Conservation (phyloP, 2,113 vertebrate species). For the Neoarius graeffei region DNA sequence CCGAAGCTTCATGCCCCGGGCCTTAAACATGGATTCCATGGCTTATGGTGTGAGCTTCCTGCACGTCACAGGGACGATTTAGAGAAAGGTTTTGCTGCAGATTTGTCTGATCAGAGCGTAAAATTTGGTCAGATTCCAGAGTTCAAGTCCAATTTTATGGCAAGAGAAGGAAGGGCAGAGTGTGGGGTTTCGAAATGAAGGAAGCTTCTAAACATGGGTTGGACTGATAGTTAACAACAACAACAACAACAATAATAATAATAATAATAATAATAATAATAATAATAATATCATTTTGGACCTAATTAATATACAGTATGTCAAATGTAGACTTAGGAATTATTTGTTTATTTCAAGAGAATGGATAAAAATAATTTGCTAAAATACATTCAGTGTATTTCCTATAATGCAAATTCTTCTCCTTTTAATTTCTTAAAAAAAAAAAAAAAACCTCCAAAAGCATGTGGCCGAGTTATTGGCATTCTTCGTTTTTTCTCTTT, state of each 20-base stretch:
- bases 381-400: too few species aligned
- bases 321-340: too few species aligned
- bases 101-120: not conserved
- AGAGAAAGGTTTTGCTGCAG: not conserved
- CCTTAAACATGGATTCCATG: slow-evolving; percentile 40
- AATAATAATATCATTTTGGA: too few species aligned
- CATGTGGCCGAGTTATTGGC: too few species aligned
- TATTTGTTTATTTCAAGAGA: too few species aligned
- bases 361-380: too few species aligned
- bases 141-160: not conserved
- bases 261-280: not conserved
- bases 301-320: too few species aligned
- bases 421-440: too few species aligned
- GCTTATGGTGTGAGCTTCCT: not conserved
- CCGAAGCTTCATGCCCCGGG: not conserved
- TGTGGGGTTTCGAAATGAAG: not conserved
- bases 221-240: not conserved
- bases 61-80: not conserved
- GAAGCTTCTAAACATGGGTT: not conserved
- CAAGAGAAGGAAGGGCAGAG: not conserved
- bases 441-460: too few species aligned
- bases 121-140: not conserved
- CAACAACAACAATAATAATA: not conserved
- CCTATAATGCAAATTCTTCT: too few species aligned
- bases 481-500: too few species aligned